A percentile compares a stretch with the other conserved stretches of the same genome.
Evolutionary conservation across 2,888 invertebrate genomes (phyloP).

Genomic region (Caenorhabditis sp.): DNA sequence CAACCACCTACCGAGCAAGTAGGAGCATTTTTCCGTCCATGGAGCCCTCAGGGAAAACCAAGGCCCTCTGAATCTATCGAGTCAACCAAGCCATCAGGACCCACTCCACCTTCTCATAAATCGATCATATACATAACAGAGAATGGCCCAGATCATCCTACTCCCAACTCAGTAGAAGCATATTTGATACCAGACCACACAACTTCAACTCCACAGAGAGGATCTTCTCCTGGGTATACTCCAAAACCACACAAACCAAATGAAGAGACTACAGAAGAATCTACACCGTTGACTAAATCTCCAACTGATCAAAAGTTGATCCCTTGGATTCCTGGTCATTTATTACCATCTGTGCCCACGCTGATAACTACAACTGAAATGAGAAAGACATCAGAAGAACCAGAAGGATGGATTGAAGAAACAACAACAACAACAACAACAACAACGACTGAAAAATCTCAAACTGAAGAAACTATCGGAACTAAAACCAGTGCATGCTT

Average conservation of each 20-base stretch:
- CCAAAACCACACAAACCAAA: not conserved
- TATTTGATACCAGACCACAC: not conserved
- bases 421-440: constrained; percentile 4
- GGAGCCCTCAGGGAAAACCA: not conserved
- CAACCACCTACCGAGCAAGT: constrained; percentile 14
- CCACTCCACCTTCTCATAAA: constrained; percentile 17
- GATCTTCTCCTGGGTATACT: not conserved
- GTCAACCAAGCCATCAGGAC: not conserved
- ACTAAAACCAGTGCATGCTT: constrained; percentile 12
- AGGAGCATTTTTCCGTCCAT: constrained; percentile 25
- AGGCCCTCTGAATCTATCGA: too few species aligned
- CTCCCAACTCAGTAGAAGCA: not conserved
- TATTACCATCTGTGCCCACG: not conserved
- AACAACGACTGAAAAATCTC: not conserved
- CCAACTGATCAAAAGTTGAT: not conserved
- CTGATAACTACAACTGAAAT: constrained; percentile 6
- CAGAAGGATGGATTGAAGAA: constrained; percentile 35
- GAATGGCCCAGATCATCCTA: not conserved
- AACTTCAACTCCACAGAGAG: not conserved
- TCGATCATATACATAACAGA: constrained; percentile 14
- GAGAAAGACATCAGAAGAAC: constrained; percentile 3
- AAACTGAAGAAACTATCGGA: constrained; percentile 7
- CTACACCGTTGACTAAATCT: not conserved
- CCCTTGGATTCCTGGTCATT: not conserved
- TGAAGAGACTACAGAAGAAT: not conserved